These are phyloP conservation scores for Tetrapedia diversipes DNA, from an alignment of 2,888 invertebrate genomes.

Conservation along the genomic window DNA sequence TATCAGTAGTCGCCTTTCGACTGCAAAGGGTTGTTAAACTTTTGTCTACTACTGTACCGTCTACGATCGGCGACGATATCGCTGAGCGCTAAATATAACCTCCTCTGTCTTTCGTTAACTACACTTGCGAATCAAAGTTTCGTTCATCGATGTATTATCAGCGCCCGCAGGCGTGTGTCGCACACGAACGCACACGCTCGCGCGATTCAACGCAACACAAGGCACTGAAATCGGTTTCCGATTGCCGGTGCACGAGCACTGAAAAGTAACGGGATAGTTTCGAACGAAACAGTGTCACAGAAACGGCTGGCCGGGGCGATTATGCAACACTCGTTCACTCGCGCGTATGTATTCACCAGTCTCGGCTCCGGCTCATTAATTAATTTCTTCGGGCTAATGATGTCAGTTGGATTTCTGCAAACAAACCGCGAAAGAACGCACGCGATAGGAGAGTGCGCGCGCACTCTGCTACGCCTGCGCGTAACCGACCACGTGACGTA, in stretches of 20 bases:
- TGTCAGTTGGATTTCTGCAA: constrained; percentile 52
- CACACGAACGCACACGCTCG: not conserved
- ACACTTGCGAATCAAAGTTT: not conserved
- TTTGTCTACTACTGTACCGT: not conserved
- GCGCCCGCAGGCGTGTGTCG: not conserved
- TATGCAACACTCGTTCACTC: constrained; percentile 59
- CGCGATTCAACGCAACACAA: not conserved
- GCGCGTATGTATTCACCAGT: constrained; percentile 43
- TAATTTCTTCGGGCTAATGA: constrained; percentile 60
- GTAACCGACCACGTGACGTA: not conserved
- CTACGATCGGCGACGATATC: not conserved
- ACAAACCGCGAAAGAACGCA: constrained; percentile 28
- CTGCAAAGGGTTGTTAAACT: too few relatives aligned
- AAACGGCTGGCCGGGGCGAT: constrained; percentile 35
- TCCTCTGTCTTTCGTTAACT: not conserved
- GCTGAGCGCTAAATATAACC: not conserved
- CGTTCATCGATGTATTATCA: not conserved
- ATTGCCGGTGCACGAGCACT: constrained; percentile 38
- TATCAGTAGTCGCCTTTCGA: too few relatives aligned
- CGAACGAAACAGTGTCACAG: constrained; percentile 19
- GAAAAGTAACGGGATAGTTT: constrained; percentile 40
- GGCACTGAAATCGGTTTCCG: not conserved
- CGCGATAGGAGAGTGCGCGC: not conserved
- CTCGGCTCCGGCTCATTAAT: constrained; percentile 49
- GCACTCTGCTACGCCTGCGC: not conserved